phyloP scores from a whole-genome alignment of 2,888 invertebrate species.

The Tipula helvola region DNA sequence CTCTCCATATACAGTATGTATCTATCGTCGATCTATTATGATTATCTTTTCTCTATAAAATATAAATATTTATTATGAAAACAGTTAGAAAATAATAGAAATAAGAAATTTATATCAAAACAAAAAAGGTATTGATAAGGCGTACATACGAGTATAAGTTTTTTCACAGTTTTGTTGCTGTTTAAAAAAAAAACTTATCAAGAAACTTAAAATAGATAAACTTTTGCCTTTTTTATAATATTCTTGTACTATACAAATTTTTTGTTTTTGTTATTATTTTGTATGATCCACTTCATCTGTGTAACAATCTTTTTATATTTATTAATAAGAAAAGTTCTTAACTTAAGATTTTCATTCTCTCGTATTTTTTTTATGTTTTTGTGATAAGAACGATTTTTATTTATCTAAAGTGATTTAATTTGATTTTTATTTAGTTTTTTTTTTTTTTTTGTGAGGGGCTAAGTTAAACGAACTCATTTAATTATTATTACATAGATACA shows the following conservation, averaged over 20 bases:
- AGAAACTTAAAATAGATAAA: neutral
- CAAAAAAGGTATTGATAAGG: neutral
- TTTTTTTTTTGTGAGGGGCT: neutral
- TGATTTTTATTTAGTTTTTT: neutral
- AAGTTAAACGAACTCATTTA: neutral
- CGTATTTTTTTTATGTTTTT: neutral
- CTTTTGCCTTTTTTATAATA: neutral
- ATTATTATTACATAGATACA: neutral
- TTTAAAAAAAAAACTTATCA: neutral
- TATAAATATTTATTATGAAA: neutral
- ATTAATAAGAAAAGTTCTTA: slow-evolving; percentile 8
- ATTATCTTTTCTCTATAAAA: neutral
- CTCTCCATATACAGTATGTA: neutral
- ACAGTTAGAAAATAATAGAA: neutral
- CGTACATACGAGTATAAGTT: neutral
- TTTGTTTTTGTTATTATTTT: neutral
- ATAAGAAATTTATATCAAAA: neutral
- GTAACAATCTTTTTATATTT: neutral
- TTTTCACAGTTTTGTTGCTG: neutral
- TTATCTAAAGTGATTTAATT: neutral
- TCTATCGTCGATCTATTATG: neutral
- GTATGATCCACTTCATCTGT: slow-evolving; percentile 8
- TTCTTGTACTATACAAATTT: neutral
- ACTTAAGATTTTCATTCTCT: neutral
- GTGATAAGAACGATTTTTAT: neutral